A percentile compares a stretch with the other conserved stretches of the same genome.
phyloP scores from a whole-genome alignment of 1,140 invertebrate genomes.

The Lasaia peninsularis region DNA sequence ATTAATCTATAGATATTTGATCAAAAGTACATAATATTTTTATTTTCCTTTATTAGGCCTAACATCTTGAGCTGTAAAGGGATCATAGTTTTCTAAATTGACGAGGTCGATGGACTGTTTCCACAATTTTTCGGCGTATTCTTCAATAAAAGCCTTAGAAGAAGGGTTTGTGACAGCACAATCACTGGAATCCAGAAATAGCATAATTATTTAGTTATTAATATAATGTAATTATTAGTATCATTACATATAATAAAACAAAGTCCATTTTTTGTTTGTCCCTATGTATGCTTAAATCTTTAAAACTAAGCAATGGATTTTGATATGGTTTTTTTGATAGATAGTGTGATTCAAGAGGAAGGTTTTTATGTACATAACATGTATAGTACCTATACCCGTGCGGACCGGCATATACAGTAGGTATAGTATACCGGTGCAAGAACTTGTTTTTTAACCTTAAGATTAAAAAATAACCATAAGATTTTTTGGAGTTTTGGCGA shows the following conservation, averaged over 20 bases:
- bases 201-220: no score
- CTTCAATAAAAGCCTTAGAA: conserved; percentile 71
- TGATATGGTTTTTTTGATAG: no score
- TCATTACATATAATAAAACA: conserved; percentile 9
- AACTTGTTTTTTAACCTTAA: no score
- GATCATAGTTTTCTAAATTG: conserved; percentile 23
- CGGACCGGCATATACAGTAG: conserved; percentile 27
- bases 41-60: neutral
- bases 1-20: conserved; percentile 1
- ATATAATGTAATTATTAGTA: neutral
- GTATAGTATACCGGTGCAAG: no score
- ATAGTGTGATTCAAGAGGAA: no score
- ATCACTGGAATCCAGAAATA: conserved; percentile 73
- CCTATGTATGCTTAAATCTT: no score
- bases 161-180: conserved; percentile 71
- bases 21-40: neutral
- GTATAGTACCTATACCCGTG: no score
- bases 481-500: no score
- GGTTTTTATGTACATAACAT: no score
- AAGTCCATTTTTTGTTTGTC: no score
- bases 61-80: conserved; percentile 18
- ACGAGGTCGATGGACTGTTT: conserved; percentile 77
- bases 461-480: no score
- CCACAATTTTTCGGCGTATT: conserved; percentile 86
- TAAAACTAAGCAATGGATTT: no score